A percentile compares a stretch with the other conserved stretches of the same genome.
These are phyloP conservation scores for Sphaerophoria rueppellii DNA, from an alignment of 2,888 invertebrate genomes.

Conservation along the genomic window DNA sequence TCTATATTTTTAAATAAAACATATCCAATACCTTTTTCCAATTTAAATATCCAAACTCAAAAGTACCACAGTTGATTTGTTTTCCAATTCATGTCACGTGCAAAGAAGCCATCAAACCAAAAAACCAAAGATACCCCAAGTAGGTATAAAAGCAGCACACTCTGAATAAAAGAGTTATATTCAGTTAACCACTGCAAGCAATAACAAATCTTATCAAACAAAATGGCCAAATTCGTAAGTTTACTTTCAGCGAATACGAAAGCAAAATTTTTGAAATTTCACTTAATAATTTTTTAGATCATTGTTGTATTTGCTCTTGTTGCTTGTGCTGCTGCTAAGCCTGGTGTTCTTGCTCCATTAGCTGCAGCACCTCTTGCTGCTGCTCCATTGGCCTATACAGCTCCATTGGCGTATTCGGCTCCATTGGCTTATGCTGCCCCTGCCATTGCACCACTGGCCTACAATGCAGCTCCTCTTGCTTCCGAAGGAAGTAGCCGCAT, in stretches of 20 bases:
- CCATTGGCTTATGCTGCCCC: slow-evolving; percentile 42
- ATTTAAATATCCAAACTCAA: not conserved
- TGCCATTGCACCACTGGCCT: slow-evolving; percentile 54
- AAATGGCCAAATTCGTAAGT: slow-evolving; percentile 71
- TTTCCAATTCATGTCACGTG: slow-evolving; percentile 53
- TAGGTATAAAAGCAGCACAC: slow-evolving; percentile 51
- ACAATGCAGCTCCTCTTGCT: slow-evolving; percentile 58
- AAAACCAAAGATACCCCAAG: not conserved
- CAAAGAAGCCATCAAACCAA: slow-evolving; percentile 7
- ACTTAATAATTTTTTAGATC: slow-evolving; percentile 39
- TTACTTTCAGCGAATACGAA: not conserved
- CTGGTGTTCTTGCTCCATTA: slow-evolving; percentile 57
- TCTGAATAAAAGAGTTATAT: slow-evolving; percentile 25
- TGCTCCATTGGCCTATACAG: slow-evolving; percentile 75
- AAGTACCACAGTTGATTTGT: slow-evolving; percentile 23
- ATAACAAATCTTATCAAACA: slow-evolving; percentile 39
- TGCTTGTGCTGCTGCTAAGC: slow-evolving; percentile 70
- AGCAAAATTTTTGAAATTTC: not conserved
- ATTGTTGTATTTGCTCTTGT: slow-evolving; percentile 64
- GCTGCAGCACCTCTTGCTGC: slow-evolving; percentile 55
- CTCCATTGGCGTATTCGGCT: slow-evolving; percentile 58
- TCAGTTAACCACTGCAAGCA: slow-evolving; percentile 60
- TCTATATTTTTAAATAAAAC: not conserved
- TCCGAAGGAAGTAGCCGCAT: slow-evolving; percentile 68
- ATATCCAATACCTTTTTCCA: too few species aligned